Percentiles rank a stretch among this genome's conserved stretches.
phyloP scores from a whole-genome alignment of 2,888 invertebrate genomes.

The Drosophila conformis region DNA sequence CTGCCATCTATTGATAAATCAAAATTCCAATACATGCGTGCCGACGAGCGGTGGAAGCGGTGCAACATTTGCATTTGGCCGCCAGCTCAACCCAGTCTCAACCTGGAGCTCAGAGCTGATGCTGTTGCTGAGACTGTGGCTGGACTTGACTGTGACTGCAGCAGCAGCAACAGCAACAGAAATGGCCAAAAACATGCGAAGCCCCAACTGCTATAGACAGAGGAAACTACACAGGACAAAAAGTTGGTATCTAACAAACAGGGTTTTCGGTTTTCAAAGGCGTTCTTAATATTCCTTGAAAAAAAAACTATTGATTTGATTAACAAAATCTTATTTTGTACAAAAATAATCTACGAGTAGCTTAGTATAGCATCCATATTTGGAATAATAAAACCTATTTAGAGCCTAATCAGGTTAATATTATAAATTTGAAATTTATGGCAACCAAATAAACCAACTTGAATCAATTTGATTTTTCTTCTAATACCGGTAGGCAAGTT shows the following conservation, averaged over 20 bases:
- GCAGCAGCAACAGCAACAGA: slow-evolving; percentile 15
- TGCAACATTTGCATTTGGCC: slow-evolving; percentile 76
- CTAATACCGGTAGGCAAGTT: neutral
- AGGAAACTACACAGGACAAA: slow-evolving; percentile 10
- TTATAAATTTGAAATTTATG: neutral
- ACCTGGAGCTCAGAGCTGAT: slow-evolving; percentile 18
- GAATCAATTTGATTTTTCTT: neutral
- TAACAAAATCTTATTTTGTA: neutral
- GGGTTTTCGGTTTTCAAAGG: neutral
- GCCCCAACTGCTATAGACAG: slow-evolving; percentile 28
- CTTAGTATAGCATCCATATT: neutral
- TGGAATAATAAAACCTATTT: neutral
- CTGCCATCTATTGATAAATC: slow-evolving; percentile 76
- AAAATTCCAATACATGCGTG: slow-evolving; percentile 74
- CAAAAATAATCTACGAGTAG: neutral
- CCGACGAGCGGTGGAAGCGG: slow-evolving; percentile 22
- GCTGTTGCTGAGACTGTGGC: slow-evolving; percentile 12
- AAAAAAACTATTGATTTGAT: neutral
- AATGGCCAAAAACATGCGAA: slow-evolving; percentile 77
- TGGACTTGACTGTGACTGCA: slow-evolving; percentile 51
- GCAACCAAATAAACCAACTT: neutral
- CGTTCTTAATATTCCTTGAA: neutral
- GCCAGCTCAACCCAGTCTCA: slow-evolving; percentile 45
- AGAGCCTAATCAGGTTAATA: neutral
- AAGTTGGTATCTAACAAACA: neutral